Evolutionary conservation across 1,140 invertebrate species (phyloP).

Genomic region (Bicyclus anynana): DNA sequence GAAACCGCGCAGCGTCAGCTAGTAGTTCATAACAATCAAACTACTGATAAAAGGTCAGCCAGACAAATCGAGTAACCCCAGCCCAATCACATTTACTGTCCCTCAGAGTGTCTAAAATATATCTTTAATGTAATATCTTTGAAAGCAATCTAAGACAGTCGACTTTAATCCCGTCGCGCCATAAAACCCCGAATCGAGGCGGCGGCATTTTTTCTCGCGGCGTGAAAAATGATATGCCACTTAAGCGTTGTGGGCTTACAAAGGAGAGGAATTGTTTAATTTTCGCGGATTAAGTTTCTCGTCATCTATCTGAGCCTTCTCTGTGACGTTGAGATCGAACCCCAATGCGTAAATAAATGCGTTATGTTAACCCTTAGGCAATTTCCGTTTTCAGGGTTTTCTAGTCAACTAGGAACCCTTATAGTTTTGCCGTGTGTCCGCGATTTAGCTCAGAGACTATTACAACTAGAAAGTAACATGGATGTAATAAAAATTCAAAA

Average conservation of each 20-base stretch:
- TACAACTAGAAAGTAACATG: too few relatives aligned
- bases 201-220: neutral
- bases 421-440: too few relatives aligned
- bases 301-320: neutral
- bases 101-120: neutral
- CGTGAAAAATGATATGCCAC: neutral
- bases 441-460: too few relatives aligned
- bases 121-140: neutral
- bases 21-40: too few relatives aligned
- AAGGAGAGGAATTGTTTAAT: neutral
- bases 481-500: neutral
- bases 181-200: neutral
- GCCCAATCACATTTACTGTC: neutral
- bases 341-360: too few relatives aligned
- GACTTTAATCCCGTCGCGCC: neutral
- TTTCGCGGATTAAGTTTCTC: neutral
- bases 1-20: too few relatives aligned
- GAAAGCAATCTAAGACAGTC: neutral
- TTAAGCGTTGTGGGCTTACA: neutral
- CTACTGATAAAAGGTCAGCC: neutral
- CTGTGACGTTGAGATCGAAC: too few relatives aligned
- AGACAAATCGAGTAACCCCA: neutral
- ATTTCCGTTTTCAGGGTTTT: too few relatives aligned
- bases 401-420: too few relatives aligned
- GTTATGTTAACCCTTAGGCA: too few relatives aligned